Evolutionary conservation across 2,797 vertebrate genomes (phyloP).

Genomic region (Sarcophilus harrisii): DNA sequence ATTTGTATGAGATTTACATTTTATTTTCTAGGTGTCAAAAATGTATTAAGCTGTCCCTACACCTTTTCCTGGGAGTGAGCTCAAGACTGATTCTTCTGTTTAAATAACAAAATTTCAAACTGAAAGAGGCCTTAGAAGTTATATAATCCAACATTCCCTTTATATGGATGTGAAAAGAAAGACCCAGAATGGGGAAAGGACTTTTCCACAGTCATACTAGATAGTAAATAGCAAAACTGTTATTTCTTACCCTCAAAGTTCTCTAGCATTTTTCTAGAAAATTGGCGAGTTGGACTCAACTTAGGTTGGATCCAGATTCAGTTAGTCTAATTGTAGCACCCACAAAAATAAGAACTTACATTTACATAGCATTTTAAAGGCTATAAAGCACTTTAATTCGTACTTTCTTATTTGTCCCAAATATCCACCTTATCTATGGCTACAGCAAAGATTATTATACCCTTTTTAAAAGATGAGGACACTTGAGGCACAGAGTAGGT

Average conservation of each 20-base stretch:
- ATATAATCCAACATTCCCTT: not conserved
- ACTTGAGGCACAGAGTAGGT: not conserved
- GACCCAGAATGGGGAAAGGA: not conserved
- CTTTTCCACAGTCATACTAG: not conserved
- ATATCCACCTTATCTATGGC: not conserved
- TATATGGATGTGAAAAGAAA: not conserved
- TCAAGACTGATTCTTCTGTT: not conserved
- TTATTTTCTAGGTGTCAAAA: conserved; percentile 72
- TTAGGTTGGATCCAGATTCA: not conserved
- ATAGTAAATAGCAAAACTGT: not conserved
- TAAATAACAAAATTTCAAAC: not conserved
- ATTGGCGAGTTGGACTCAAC: not conserved
- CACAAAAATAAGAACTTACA: not conserved
- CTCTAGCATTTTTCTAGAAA: not conserved
- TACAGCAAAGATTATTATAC: not conserved
- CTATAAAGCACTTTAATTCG: not conserved
- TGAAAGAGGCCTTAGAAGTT: not conserved
- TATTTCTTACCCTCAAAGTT: not conserved
- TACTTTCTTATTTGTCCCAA: not conserved
- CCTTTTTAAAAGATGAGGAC: conserved; percentile 70
- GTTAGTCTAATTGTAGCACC: not conserved
- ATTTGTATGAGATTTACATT: conserved; percentile 79
- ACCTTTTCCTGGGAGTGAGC: not conserved
- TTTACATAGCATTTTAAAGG: not conserved
- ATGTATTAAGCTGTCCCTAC: conserved; percentile 50